Conservation (phyloP, 2,888 invertebrate genomes). For the Alentia gelatinosa region DNA sequence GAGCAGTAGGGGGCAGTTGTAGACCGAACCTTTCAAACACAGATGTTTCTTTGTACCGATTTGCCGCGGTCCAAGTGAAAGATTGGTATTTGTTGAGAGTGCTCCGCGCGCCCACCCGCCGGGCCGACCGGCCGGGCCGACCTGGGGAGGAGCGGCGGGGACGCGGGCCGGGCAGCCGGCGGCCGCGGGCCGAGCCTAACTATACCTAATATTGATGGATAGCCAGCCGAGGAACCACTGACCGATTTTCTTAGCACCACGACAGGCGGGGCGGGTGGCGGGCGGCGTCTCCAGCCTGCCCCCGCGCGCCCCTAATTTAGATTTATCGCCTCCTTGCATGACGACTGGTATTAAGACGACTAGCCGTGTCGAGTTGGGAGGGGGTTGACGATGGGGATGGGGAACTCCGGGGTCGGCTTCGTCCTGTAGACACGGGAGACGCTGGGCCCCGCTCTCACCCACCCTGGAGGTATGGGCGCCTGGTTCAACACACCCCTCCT, state of each 20-base stretch:
- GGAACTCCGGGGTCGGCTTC: neutral
- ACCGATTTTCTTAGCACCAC: slow-evolving; percentile 6
- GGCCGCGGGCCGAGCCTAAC: neutral
- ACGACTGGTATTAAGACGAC: slow-evolving; percentile 9
- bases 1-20: neutral
- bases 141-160: neutral
- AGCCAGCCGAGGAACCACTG: neutral
- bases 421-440: neutral
- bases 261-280: neutral
- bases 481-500: neutral
- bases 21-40: neutral
- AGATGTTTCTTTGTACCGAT: neutral
- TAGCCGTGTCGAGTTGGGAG: neutral
- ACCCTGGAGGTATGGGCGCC: neutral
- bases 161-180: neutral
- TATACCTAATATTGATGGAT: slow-evolving; percentile 28
- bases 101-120: neutral
- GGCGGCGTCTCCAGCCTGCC: neutral
- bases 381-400: neutral
- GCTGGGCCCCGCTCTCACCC: neutral
- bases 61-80: neutral
- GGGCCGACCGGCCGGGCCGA: neutral
- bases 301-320: neutral
- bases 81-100: neutral
- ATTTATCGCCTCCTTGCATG: neutral